These are phyloP conservation scores for Mus minutoides DNA, from an alignment of 2,797 vertebrate genomes.

Conservation along the genomic window DNA sequence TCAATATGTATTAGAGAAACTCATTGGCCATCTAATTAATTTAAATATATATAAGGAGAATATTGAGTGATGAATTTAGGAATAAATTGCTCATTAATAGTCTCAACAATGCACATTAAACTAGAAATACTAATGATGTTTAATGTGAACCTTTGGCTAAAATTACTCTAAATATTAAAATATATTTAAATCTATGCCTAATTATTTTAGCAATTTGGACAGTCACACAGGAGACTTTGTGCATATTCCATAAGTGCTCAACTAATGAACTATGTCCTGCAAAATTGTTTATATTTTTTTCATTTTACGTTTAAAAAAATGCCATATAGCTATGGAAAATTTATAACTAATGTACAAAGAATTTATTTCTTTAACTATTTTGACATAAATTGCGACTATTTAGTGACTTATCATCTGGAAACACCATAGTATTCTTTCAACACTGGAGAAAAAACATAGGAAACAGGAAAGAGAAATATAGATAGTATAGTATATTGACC, in stretches of 20 bases:
- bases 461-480: too few relatives aligned
- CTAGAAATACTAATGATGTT: constrained; percentile 19
- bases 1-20: constrained; percentile 20
- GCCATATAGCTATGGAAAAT: background rate
- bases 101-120: constrained; percentile 27
- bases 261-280: background rate
- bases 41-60: constrained; percentile 34
- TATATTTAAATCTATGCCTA: background rate
- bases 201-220: background rate
- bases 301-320: background rate
- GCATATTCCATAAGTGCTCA: background rate
- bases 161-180: constrained; percentile 22
- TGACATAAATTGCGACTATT: background rate
- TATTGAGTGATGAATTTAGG: constrained; percentile 23
- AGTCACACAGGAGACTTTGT: background rate
- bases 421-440: background rate
- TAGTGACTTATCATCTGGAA: background rate
- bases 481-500: background rate
- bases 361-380: background rate
- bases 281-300: background rate
- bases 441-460: background rate
- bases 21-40: constrained; percentile 43
- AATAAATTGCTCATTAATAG: constrained; percentile 42
- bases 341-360: background rate
- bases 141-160: constrained; percentile 34